Base-by-base conservation (phyloP, 2,888 invertebrate genomes). In the Tholera decimalis region DNA sequence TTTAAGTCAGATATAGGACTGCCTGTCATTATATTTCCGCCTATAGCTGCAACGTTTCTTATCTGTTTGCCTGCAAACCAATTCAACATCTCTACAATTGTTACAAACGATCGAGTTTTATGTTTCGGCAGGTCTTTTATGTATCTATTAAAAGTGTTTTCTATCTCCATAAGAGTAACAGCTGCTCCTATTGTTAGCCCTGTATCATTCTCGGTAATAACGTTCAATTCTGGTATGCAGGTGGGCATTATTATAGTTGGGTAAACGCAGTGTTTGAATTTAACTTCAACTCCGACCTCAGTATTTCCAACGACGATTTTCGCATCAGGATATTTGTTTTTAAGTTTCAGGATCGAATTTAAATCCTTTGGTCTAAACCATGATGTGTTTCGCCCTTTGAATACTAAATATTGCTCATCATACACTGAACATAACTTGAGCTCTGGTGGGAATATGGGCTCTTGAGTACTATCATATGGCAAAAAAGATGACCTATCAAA, bases 11-110 rank as follows among this genome's bases (percentile, higher is more conserved):
- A 99, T 88, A 99, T 99, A 0, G 99, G 99, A 93, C 99, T 99
- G 22, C 98, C 98, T 0, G 99, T 99, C 97, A 99, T 98, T 76
- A 99, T 98, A 87, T 99, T 99, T 20, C 99, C 99, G 46, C 98
- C 99, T 46, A 99, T 92, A 15, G 98, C 97, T 44, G 99, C 99
- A n/a, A 98, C 98, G 89, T 99, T 99, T 83, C 99, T 96, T 63
- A 99, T 98, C 93, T 99, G 99, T 88, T 98, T 98, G 9, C 99
- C 99, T 49, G 99, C 99, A 96, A 99, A 99, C 97, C 98, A 98
- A 87, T 98, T 97, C 51, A 99, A 93, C 98, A 99, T 99, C 58
- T 98, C 96, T 0, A 97, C 95, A 37, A 98, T 96, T 37, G 97
- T 97, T 80, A 92, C 93, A 76, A 97, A 97, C 56, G 97, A 96